phyloP scores from a whole-genome alignment of 2,797 vertebrate genomes.

The Catostomus latipinnis region DNA sequence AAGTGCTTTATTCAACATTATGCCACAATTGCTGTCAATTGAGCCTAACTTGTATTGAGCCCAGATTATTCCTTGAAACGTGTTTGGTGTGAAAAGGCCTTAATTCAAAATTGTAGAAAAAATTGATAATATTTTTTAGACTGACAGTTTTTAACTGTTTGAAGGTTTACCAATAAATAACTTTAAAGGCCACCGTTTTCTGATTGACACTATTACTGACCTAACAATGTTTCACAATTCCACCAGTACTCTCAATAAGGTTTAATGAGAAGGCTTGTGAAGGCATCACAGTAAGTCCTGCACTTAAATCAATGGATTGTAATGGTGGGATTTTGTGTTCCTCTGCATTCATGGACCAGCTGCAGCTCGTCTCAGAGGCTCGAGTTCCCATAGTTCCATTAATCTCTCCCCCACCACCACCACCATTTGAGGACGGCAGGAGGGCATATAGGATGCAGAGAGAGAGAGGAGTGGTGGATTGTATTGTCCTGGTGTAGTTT shows the following conservation, averaged over 20 bases:
- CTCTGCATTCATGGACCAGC: constrained; percentile 56
- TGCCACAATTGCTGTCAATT: too few relatives aligned
- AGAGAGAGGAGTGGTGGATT: background rate
- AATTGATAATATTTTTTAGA: background rate
- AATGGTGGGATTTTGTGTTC: constrained; percentile 53
- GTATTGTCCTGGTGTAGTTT: constrained; percentile 22
- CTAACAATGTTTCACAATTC: constrained; percentile 9
- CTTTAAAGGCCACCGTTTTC: background rate
- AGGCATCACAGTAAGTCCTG: constrained; percentile 22
- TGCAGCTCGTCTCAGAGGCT: constrained; percentile 51
- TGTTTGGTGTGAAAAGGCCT: too few relatives aligned
- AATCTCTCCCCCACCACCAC: constrained; percentile 36
- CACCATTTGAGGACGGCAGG: constrained; percentile 17
- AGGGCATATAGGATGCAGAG: background rate
- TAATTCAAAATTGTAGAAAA: too few relatives aligned
- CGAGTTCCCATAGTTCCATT: constrained; percentile 57
- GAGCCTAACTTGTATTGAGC: too few relatives aligned
- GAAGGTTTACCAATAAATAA: background rate
- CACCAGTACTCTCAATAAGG: constrained; percentile 15
- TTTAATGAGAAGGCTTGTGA: constrained; percentile 26
- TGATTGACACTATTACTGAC: constrained; percentile 5
- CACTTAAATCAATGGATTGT: constrained; percentile 41
- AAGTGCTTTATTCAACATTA: too few relatives aligned
- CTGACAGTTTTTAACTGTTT: background rate
- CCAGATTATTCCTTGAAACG: too few relatives aligned